Evolutionary conservation across 1,140 invertebrate genomes (phyloP), one percentile per base, ranked within the genome.

Genomic region (Drosophila quadrilineata): DNA sequence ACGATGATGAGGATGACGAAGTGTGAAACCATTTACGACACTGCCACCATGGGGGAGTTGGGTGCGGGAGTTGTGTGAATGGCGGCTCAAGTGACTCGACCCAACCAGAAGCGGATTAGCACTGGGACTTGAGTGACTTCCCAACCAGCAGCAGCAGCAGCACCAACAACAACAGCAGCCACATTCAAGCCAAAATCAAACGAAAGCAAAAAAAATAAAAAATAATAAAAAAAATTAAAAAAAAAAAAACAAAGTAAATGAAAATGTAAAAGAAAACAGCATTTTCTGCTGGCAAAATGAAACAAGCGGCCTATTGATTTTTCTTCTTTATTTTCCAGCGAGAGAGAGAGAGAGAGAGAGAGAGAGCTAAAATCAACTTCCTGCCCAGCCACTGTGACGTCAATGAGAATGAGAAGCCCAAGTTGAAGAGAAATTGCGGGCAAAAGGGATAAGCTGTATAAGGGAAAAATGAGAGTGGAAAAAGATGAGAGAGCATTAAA

Each of bases 261-360:
- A 10, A 24, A 5, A 21, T 21, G 16, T 38, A n/a, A n/a, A n/a
- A n/a, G n/a, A n/a, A n/a, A n/a, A 29, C 17, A 29, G 14, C 19
- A 22, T 43, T 26, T 60, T 60, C 21, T 59, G 26, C 56, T 26
- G 24, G 26, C 31, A 53, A 50, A n/a, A 63, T 41, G 49, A 72
- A 77, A 77, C 69, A 73, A 75, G 72, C 72, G 29, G 52, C 26
- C 35, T 82, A 82, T 82, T 76, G 76, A 82, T 82, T 82, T 82
- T 64, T 68, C 52, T 43, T 38, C 49, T 58, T 28, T 21, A 28
- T 33, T 5, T 35, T 33, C 16, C 38, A n/a, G 16, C 21, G 4
- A 31, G 12, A 31, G 12, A 8, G 3, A 31, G n/a, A 16, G 12
- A 16, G 17, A 36, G 21, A 14, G 17, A 49, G n/a, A n/a, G n/a